A percentile compares a stretch with the other conserved stretches of the same genome.
These are phyloP conservation scores for Neodiprion lecontei DNA, from an alignment of 1,140 invertebrate genomes.

Conservation along the genomic window DNA sequence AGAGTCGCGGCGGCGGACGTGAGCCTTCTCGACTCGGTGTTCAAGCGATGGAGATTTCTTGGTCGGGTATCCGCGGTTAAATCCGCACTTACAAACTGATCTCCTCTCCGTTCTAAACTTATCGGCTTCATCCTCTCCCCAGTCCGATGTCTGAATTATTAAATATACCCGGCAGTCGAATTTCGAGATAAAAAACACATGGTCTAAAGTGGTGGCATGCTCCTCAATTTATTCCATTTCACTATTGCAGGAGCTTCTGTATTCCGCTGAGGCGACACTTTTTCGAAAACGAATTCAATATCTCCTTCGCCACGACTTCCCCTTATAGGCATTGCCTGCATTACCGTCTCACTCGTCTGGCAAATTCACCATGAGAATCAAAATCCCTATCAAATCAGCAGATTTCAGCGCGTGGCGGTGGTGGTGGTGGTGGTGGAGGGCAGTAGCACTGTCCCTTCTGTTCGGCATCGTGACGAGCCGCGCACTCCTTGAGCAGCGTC, in stretches of 20 bases:
- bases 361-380: not conserved
- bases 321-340: too few species aligned
- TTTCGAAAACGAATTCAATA: too few species aligned
- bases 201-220: too few species aligned
- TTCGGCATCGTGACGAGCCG: slow-evolving; percentile 29
- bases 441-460: slow-evolving; percentile 31
- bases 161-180: not conserved
- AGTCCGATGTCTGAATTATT: not conserved
- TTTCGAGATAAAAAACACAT: not conserved
- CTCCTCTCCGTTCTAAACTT: not conserved
- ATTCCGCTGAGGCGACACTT: too few species aligned
- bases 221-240: too few species aligned
- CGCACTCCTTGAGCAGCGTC: slow-evolving; percentile 32
- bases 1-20: not conserved
- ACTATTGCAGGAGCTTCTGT: too few species aligned
- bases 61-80: slow-evolving; percentile 2
- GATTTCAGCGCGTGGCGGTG: not conserved
- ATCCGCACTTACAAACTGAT: not conserved
- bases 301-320: too few species aligned
- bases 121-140: not conserved
- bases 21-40: not conserved
- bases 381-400: not conserved
- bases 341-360: not conserved
- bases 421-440: slow-evolving; percentile 20
- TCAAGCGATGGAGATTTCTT: not conserved